Evolutionary conservation across 2,113 vertebrate genomes (phyloP).

Genomic region (Manacus vitellinus): DNA sequence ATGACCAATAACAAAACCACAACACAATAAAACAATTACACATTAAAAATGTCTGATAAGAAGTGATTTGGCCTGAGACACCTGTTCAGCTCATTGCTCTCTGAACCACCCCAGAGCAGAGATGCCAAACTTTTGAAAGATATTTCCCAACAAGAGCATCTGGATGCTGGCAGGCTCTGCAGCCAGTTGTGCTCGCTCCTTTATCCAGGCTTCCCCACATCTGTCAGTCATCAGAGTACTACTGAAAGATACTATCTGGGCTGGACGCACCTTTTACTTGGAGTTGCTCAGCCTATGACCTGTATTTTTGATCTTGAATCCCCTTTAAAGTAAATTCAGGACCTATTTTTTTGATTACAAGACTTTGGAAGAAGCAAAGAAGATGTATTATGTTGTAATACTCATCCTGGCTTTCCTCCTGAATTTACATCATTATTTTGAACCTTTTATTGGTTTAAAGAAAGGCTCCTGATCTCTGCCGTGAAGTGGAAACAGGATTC

Average conservation of each 20-base stretch:
- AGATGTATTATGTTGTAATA: not conserved
- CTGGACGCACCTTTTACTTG: not conserved
- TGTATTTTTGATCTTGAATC: not conserved
- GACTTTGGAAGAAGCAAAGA: not conserved
- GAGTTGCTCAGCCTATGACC: not conserved
- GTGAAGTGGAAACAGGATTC: not conserved
- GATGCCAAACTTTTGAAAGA: constrained; percentile 13
- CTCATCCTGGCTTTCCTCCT: not conserved
- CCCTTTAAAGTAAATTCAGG: not conserved
- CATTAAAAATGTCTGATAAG: not conserved
- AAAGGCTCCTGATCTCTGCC: not conserved
- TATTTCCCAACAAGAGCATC: not conserved
- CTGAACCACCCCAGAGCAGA: not conserved
- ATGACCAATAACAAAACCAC: not conserved
- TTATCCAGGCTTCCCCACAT: not conserved
- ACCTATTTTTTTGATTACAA: not conserved
- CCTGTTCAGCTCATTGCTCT: not conserved
- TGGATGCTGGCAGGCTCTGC: constrained; percentile 1
- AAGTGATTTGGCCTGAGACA: not conserved
- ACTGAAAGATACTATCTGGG: not conserved
- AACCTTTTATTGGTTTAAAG: not conserved
- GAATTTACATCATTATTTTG: not conserved
- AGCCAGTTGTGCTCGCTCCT: not conserved
- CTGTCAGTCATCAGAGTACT: not conserved
- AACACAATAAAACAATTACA: not conserved